Base-by-base conservation (phyloP, 2,113 vertebrate genomes). In the Ceyx margarethae region DNA sequence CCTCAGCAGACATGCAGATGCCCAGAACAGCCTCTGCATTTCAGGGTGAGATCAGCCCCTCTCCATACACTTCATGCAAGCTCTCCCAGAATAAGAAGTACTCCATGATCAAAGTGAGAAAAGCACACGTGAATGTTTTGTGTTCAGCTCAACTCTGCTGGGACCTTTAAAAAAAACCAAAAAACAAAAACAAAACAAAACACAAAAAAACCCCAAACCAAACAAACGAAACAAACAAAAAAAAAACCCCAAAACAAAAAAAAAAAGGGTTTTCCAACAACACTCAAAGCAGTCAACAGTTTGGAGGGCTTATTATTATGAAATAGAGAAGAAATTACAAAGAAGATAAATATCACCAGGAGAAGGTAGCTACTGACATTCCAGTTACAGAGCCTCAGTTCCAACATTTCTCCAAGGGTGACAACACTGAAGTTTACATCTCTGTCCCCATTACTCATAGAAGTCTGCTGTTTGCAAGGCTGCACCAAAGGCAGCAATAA, bases 61-160 rank as follows among this genome's bases (percentile, higher is more conserved):
- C 58, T 53, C 37, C 51, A 37, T n/a, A 35, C 5, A 6, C 51
- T 58, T 75, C 56, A 54, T 1, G 25, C 25, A 14, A 20, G 26
- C 17, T 68, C 17, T 46, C 77, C 64, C 54, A 31, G 40, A 65
- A 26, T 3, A 64, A 68, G 21, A 5, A 54, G 15, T 40, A 31
- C 23, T 37, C 31, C 48, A 6, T 9, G 25, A n/a, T 35, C 58
- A 13, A 40, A 20, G 51, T 3, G 33, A 77, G 40, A 62, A 51
- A 43, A 29, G 33, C 42, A 22, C 0, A 0, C 0, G 0, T 6
- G 28, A 29, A 74, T 9, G 17, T 14, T 85, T 53, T 53, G 33
- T 25, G 17, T 42, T 42, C 57, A 53, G 35, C 40, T 65, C 75
- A 60, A 64, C n/a, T n/a, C n/a, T 75, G n/a, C 50, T 35, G 20